These are phyloP conservation scores for Stomatorhinus walkeri DNA, from an alignment of 2,797 vertebrate species.

Conservation along the genomic window DNA sequence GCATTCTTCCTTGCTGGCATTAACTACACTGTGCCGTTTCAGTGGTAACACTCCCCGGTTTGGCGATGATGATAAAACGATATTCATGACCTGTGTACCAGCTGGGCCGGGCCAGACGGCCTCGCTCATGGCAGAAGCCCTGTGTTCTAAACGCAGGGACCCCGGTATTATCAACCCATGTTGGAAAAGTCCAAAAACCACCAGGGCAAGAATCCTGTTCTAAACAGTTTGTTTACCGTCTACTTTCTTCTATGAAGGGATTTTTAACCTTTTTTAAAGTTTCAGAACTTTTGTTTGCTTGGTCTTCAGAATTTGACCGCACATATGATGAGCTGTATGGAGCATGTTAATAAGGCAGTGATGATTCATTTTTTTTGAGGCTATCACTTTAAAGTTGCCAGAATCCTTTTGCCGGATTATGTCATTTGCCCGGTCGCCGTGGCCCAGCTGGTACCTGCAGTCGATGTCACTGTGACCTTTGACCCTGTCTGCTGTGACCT, in stretches of 20 bases:
- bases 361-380: neutral
- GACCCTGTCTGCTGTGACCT: slow-evolving; percentile 32
- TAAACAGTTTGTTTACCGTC: neutral
- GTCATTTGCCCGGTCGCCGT: neutral
- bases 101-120: neutral
- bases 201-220: neutral
- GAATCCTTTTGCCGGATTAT: neutral
- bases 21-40: neutral
- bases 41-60: neutral
- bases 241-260: neutral
- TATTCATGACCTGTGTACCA: neutral
- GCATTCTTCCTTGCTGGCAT: neutral
- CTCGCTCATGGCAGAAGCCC: neutral
- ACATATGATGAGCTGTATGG: neutral
- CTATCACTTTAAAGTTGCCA: neutral
- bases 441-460: neutral
- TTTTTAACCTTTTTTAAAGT: neutral
- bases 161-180: no score
- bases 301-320: neutral
- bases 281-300: neutral
- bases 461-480: slow-evolving; percentile 26
- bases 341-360: neutral
- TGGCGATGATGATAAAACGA: neutral
- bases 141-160: neutral
- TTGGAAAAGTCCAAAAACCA: neutral